Evolutionary conservation across 1,140 invertebrate species (phyloP).

Genomic region (Neuroterus valhalla): DNA sequence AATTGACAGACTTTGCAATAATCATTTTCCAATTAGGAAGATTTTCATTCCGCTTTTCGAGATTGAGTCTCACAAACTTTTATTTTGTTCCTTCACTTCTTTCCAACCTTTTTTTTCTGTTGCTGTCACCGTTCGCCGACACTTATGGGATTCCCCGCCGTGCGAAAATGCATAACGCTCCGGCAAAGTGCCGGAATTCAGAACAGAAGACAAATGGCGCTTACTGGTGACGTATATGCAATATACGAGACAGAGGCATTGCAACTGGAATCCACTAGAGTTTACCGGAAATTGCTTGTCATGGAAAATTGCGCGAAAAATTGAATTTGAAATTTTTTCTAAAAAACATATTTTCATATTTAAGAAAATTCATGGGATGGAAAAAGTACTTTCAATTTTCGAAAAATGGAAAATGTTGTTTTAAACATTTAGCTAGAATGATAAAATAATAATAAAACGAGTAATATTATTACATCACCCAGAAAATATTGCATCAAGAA

Average conservation of each 20-base stretch:
- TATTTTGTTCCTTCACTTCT: constrained; percentile 2
- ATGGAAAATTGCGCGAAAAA: background rate
- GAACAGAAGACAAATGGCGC: constrained; percentile 41
- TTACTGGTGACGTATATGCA: constrained; percentile 35
- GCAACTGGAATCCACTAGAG: constrained; percentile 11
- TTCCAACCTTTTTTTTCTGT: background rate
- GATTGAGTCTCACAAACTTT: constrained; percentile 17
- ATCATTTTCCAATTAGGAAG: too few relatives aligned
- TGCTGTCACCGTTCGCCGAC: constrained; percentile 18
- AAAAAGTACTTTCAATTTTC: too few relatives aligned
- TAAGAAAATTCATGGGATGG: background rate
- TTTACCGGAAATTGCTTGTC: constrained; percentile 28
- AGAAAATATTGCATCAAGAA: too few relatives aligned
- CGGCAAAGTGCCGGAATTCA: constrained; percentile 33
- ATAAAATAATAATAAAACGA: too few relatives aligned
- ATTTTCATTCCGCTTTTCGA: too few relatives aligned
- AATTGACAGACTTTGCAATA: too few relatives aligned
- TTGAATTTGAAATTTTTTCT: constrained; percentile 4
- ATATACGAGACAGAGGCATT: constrained; percentile 29
- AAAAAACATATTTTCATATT: background rate
- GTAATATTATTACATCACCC: too few relatives aligned
- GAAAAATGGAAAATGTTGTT: too few relatives aligned
- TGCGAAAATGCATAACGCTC: constrained; percentile 37
- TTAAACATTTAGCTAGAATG: too few relatives aligned
- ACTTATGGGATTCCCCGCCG: constrained; percentile 36